phyloP scores from a whole-genome alignment of 2,797 vertebrate genomes.

The Mareca penelope region DNA sequence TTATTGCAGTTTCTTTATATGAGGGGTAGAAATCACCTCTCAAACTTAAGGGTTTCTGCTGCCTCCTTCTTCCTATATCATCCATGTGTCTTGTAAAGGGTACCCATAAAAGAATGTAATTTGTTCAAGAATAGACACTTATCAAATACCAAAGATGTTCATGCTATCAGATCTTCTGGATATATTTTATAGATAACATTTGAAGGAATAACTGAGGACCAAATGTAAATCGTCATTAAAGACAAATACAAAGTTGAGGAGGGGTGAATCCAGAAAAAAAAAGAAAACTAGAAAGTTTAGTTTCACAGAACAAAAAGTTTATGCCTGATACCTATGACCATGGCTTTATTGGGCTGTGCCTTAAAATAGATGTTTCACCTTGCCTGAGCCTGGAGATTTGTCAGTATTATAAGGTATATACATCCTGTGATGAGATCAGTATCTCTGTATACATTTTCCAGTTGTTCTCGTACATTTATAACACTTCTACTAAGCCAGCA shows the following conservation, averaged over 20 bases:
- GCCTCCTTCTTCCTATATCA: not conserved
- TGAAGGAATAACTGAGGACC: not conserved
- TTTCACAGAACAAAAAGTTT: not conserved
- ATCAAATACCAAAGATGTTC: not conserved
- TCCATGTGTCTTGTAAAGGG: not conserved
- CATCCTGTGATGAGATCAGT: not conserved
- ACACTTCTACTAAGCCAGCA: not conserved
- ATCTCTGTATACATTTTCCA: not conserved
- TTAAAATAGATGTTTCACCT: not conserved
- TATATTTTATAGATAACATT: not conserved
- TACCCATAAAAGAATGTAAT: not conserved
- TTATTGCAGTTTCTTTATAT: slow-evolving; percentile 5
- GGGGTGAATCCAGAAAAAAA: not conserved
- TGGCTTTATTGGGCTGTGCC: not conserved
- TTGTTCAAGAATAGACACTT: not conserved
- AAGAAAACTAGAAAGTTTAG: not conserved
- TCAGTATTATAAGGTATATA: not conserved
- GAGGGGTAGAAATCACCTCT: slow-evolving; percentile 28
- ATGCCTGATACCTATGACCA: not conserved
- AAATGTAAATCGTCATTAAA: not conserved
- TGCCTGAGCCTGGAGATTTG: not conserved
- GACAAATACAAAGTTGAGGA: not conserved
- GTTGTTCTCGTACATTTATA: not conserved
- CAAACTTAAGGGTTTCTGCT: not conserved
- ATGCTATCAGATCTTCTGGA: not conserved